Evolutionary conservation across 2,113 vertebrate species (phyloP), one percentile per base, ranked within the genome.

Genomic region (Crotalus helleri): DNA sequence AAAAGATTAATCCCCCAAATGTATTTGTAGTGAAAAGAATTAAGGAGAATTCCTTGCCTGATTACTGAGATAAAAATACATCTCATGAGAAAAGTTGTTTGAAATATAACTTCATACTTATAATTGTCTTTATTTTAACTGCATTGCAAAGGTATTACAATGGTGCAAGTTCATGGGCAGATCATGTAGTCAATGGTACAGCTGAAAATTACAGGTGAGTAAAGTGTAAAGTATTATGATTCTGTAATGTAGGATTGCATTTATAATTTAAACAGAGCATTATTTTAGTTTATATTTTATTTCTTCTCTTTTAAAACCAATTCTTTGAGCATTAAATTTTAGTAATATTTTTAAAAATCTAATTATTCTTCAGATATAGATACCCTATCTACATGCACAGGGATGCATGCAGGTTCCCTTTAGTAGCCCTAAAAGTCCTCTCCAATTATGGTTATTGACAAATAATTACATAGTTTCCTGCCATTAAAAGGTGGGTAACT

Each of bases 111-210:
- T 94, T 44, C 55, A 92, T 93, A 23, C 94, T 94, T 96, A 59
- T 97, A 97, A 96, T 87, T 74, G 93, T 97, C 64, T 97, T 97
- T 96, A 97, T 97, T 97, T 97, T 97, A 94, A 97, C 97, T 97
- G 92, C 96, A 85, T 97, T 97, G 94, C 95, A 90, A 98, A 98
- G 97, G 97, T 97, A 96, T 95, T 97, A 97, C 97, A 98, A 98
- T 98, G 97, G 97, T 97, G 97, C 97, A 97, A 97, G 96, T 97
- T 96, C 97, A 95, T 97, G 97, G 97, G 97, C 97, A 97, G 97
- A 97, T 96, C 97, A 98, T 97, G 94, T 97, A 97, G 97, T 97
- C 97, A 98, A 98, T 98, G 97, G 97, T 95, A 96, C 97, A 97
- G 93, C 96, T 96, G 97, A 98, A 96, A 96, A 94, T 81, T 96